Conservation (phyloP, 1,140 invertebrate genomes). For the Scaptomyza pallida region DNA sequence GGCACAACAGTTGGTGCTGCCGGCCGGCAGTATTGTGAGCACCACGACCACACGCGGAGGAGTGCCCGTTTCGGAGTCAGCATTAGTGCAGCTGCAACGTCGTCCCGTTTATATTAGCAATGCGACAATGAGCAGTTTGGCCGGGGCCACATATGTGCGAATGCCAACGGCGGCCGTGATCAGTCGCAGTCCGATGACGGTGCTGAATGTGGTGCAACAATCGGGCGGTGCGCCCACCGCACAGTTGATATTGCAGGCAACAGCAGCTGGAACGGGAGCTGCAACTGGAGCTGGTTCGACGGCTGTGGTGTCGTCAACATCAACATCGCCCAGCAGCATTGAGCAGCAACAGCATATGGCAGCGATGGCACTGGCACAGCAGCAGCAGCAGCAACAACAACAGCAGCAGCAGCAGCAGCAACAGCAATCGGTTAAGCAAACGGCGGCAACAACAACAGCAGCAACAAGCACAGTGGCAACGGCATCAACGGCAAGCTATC, state of each 20-base stretch:
- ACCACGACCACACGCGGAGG: constrained; percentile 64
- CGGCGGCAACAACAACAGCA: background rate
- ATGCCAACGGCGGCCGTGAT: constrained; percentile 75
- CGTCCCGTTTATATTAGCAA: constrained; percentile 81
- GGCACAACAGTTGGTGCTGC: constrained; percentile 53
- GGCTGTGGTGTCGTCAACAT: constrained; percentile 17
- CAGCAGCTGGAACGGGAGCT: constrained; percentile 42
- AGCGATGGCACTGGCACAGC: constrained; percentile 22
- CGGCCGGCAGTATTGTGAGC: constrained; percentile 76
- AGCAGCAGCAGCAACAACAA: constrained; percentile 20
- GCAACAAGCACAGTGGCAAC: constrained; percentile 5
- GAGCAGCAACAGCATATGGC: constrained; percentile 38
- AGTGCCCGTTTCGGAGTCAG: constrained; percentile 75
- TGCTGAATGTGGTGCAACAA: constrained; percentile 80
- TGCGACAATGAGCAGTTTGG: constrained; percentile 59
- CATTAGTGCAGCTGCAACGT: constrained; percentile 74
- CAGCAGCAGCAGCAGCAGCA: constrained; percentile 15
- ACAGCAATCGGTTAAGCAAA: constrained; percentile 9
- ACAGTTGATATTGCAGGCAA: constrained; percentile 70
- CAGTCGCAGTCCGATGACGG: constrained; percentile 81
- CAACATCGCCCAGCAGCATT: constrained; percentile 37
- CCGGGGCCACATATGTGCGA: constrained; percentile 68
- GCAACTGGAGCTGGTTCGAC: constrained; percentile 28
- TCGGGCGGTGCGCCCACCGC: constrained; percentile 57
- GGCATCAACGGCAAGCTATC: constrained; percentile 66